Percentiles rank a stretch among this genome's conserved stretches.
These are phyloP conservation scores for Syngnathus rostellatus DNA, from an alignment of 2,797 vertebrate genomes.

Conservation along the genomic window DNA sequence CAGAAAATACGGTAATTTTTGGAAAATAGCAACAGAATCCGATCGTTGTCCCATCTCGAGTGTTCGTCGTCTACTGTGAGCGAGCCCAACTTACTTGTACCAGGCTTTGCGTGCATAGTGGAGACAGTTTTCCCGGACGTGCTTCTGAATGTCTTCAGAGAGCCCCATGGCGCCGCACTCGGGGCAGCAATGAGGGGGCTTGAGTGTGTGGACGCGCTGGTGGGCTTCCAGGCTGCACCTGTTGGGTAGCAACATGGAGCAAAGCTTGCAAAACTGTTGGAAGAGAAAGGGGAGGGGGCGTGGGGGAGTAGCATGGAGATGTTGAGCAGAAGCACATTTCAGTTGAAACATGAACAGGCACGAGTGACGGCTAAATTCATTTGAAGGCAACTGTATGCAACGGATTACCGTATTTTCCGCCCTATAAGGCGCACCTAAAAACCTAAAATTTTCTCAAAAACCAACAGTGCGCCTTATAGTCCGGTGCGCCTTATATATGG, in stretches of 20 bases:
- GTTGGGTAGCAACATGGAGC: constrained; percentile 93
- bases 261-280: constrained; percentile 81
- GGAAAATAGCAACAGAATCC: no score
- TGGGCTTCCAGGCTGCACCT: constrained; percentile 91
- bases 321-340: not conserved
- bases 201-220: constrained; percentile 86
- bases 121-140: constrained; percentile 92
- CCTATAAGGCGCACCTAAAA: no score
- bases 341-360: not conserved
- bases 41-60: no score
- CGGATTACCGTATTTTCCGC: no score
- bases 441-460: no score
- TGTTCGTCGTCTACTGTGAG: no score
- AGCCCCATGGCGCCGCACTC: constrained; percentile 87
- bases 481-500: no score
- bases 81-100: constrained; percentile 78
- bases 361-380: no score
- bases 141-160: constrained; percentile 90
- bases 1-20: no score
- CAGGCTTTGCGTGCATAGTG: constrained; percentile 92
- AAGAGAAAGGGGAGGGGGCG: not conserved
- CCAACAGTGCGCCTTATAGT: no score
- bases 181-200: constrained; percentile 91
- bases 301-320: no score
- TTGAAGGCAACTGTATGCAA: not conserved